These are phyloP conservation scores for Meloidogyne hapla DNA, from an alignment of 1,140 invertebrate genomes.

Conservation along the genomic window DNA sequence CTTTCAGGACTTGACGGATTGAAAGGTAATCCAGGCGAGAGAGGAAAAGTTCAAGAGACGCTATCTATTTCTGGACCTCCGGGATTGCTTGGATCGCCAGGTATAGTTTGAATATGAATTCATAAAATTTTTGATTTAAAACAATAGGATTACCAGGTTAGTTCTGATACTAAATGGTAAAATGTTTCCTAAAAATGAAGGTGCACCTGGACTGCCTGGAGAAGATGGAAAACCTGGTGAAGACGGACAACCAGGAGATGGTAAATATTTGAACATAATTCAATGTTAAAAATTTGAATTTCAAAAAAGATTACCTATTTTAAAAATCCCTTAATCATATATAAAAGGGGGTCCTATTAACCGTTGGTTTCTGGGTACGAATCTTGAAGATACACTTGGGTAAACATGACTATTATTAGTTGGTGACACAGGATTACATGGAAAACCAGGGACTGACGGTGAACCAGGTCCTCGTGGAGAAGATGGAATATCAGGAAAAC, in stretches of 20 bases:
- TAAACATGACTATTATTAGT: neutral
- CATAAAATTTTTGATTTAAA: neutral
- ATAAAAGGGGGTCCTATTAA: too few species aligned
- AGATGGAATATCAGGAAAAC: conserved; percentile 9
- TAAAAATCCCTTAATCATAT: too few species aligned
- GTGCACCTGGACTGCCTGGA: neutral
- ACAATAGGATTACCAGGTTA: neutral
- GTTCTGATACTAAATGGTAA: neutral
- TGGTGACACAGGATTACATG: conserved; percentile 7
- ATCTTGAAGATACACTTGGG: too few species aligned
- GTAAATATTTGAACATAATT: conserved; percentile 1
- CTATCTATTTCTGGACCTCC: neutral
- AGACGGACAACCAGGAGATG: conserved; percentile 21
- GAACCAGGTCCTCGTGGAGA: conserved; percentile 8
- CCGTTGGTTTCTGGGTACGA: too few species aligned
- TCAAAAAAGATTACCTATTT: too few species aligned
- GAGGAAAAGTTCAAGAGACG: neutral
- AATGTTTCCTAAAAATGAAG: neutral
- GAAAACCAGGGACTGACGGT: conserved; percentile 12
- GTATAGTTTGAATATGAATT: neutral
- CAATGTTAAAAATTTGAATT: too few species aligned
- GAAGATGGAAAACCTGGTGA: conserved; percentile 13
- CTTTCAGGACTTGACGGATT: neutral
- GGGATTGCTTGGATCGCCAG: neutral
- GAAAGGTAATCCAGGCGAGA: neutral